phyloP scores from a whole-genome alignment of 2,113 vertebrate species.

The Nesogale talazaci region DNA sequence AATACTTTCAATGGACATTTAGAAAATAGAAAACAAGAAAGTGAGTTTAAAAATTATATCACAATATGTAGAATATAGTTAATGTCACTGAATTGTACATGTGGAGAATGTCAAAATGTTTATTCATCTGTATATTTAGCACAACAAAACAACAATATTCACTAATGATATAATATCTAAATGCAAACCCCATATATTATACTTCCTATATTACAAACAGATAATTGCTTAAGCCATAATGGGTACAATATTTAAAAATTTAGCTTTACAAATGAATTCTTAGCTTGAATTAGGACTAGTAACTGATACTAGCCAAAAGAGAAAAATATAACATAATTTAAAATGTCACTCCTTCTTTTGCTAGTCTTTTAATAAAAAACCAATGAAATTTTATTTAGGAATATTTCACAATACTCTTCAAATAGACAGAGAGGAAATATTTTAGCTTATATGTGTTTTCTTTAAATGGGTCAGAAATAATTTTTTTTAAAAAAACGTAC shows the following conservation, averaged over 20 bases:
- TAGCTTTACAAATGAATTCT: not conserved
- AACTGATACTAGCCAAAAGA: not conserved
- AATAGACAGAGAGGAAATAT: not conserved
- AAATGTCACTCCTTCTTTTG: not conserved
- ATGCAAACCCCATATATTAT: constrained; percentile 1
- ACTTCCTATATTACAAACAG: not conserved
- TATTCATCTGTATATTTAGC: not conserved
- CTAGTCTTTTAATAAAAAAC: not conserved
- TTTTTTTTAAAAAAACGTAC: not conserved
- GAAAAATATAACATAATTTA: not conserved
- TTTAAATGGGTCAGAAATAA: not conserved
- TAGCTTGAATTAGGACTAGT: not conserved
- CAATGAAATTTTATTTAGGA: not conserved
- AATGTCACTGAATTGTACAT: not conserved
- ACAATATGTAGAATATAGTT: not conserved
- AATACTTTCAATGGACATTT: constrained; percentile 46
- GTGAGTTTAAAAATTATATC: constrained; percentile 3
- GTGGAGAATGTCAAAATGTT: not conserved
- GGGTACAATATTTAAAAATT: not conserved
- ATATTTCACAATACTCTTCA: not conserved
- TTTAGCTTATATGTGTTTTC: not conserved
- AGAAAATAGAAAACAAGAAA: constrained; percentile 12
- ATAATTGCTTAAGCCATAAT: constrained; percentile 13
- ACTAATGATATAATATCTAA: constrained; percentile 41
- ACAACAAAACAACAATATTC: constrained; percentile 20